Base-by-base conservation (phyloP, 2,888 invertebrate genomes). In the Pammene aurita region DNA sequence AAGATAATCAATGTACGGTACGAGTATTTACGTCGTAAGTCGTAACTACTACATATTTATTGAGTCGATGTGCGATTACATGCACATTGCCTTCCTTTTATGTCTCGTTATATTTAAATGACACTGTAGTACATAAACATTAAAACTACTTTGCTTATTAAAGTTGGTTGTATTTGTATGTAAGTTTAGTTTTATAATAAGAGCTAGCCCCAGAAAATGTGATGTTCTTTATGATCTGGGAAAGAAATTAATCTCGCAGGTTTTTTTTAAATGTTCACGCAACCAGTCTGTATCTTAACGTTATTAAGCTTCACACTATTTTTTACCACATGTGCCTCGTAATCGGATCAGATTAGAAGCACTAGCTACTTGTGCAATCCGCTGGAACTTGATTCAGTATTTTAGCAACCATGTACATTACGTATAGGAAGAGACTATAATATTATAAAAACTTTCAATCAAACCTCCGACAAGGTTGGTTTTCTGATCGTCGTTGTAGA, bases 301-400 rank as follows among this genome's bases (percentile, higher is more conserved):
- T n/a, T n/a, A n/a, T 4, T 26, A 26, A 1, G 4, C 26, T 26
- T 26, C 4, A 26, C 26, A 26, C 26, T 4, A 26, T 26, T 26
- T 26, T 26, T 2, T 2, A 26, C 4, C 26, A 26, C 26, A 26
- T 26, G 26, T 26, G 26, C 26, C 26, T 26, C 26, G 26, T 58
- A 58, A 66, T 63, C 18, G 41, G 35, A 64, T 58, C 68, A 52
- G 69, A 69, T 69, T 65, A 55, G 64, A 57, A 62, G 67, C 62
- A 55, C 58, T 54, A 64, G 52, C 4, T 18, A 38, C 55, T 67
- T 62, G 56, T 57, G 67, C 44, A 63, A 67, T 35, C 42, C 5
- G 34, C 58, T 67, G 63, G 63, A 62, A 57, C 67, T 38, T 58
- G 52, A 68, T 64, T 68, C 44, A 26, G 11, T 68, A 64, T 68